These are phyloP conservation scores for Acarapis woodi DNA, from an alignment of 1,140 invertebrate genomes.

Conservation along the genomic window DNA sequence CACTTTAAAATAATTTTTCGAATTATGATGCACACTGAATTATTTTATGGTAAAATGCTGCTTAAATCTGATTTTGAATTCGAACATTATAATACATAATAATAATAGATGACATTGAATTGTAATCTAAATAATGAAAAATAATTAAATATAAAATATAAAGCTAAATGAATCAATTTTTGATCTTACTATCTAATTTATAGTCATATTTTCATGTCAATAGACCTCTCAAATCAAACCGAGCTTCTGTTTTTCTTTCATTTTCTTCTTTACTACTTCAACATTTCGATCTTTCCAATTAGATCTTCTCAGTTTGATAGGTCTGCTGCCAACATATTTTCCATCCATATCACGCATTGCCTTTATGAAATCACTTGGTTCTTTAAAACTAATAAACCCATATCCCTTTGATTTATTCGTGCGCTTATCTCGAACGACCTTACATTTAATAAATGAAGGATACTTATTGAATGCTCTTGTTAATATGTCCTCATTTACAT, in stretches of 20 bases:
- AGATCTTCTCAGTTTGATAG: slow-evolving; percentile 89
- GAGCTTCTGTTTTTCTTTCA: slow-evolving; percentile 9
- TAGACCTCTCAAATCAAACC: too few relatives aligned
- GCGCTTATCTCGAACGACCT: slow-evolving; percentile 79
- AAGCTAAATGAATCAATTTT: too few relatives aligned
- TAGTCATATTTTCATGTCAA: too few relatives aligned
- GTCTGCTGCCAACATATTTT: slow-evolving; percentile 80
- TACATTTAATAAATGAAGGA: slow-evolving; percentile 70
- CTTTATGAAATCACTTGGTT: slow-evolving; percentile 84
- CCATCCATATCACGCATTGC: slow-evolving; percentile 46
- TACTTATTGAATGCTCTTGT: slow-evolving; percentile 80
- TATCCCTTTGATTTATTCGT: slow-evolving; percentile 97
- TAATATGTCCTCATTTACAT: slow-evolving; percentile 87
- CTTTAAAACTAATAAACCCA: slow-evolving; percentile 94
- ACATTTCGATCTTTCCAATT: slow-evolving; percentile 78
- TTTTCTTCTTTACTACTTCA: slow-evolving; percentile 69
- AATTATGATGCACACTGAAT: too few relatives aligned
- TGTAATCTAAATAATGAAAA: too few relatives aligned
- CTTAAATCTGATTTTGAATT: too few relatives aligned
- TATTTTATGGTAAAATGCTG: too few relatives aligned
- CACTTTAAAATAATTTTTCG: too few relatives aligned
- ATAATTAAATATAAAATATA: too few relatives aligned
- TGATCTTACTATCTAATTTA: too few relatives aligned
- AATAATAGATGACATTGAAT: too few relatives aligned
- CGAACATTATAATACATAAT: too few relatives aligned